Conservation (phyloP, 1,140 invertebrate genomes). For the Diorhabda elongata region DNA sequence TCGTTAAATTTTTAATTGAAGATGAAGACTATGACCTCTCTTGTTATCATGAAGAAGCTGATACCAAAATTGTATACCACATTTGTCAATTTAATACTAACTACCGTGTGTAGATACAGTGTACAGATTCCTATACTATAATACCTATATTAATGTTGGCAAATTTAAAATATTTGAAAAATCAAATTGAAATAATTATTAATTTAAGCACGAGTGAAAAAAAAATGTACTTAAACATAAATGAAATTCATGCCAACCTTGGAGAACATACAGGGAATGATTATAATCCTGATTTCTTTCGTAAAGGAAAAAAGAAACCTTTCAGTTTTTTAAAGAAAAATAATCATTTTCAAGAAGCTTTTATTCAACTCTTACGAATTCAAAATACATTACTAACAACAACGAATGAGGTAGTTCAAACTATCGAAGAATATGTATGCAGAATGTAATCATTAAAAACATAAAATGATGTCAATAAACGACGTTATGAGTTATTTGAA, state of each 20-base stretch:
- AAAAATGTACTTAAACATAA: conserved; percentile 26
- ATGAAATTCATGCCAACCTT: conserved; percentile 26
- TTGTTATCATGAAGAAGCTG: conserved; percentile 34
- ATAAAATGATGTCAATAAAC: conserved; percentile 8
- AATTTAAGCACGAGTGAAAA: conserved; percentile 23
- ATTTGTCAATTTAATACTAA: conserved; percentile 32
- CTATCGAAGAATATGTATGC: conserved; percentile 10
- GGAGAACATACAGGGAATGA: conserved; percentile 20
- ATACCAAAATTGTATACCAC: conserved; percentile 30
- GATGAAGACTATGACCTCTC: conserved; percentile 19
- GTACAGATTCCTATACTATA: conserved; percentile 28
- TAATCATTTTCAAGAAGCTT: conserved; percentile 8
- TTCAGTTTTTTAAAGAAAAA: conserved; percentile 2
- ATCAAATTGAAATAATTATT: conserved; percentile 27
- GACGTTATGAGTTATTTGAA: conserved; percentile 10
- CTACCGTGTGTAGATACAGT: conserved; percentile 30
- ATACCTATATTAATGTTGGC: conserved; percentile 26
- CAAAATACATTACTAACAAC: conserved; percentile 7
- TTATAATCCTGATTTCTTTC: conserved; percentile 6
- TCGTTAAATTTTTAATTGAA: too few relatives aligned
- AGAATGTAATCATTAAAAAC: conserved; percentile 12
- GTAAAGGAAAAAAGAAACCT: conserved; percentile 11
- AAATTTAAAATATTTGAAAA: conserved; percentile 27
- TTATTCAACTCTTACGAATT: neutral
- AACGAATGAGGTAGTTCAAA: conserved; percentile 6